Evolutionary conservation across 92 coral and sea anemone species (phyloP).

Genomic region (Blastomussa wellsi): DNA sequence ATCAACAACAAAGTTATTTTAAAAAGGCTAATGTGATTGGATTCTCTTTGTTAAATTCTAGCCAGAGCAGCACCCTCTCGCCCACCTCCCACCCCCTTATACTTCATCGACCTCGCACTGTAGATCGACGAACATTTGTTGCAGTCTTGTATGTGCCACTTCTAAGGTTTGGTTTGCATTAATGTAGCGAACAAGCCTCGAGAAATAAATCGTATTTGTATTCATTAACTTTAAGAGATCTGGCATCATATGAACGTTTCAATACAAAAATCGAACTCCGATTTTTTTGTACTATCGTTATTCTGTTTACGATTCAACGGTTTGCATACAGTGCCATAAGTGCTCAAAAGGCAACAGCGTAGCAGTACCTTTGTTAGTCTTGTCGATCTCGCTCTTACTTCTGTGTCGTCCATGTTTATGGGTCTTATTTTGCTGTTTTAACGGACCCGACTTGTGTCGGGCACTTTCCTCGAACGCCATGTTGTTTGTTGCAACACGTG

Average conservation of each 20-base stretch:
- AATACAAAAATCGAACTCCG: not conserved
- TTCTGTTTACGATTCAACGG: no score
- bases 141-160: no score
- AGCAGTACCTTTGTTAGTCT: constrained; percentile 71
- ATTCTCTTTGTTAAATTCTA: no score
- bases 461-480: constrained; percentile 87
- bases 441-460: constrained; percentile 84
- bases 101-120: no score
- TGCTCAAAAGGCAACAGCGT: not conserved
- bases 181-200: not conserved
- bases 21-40: no score
- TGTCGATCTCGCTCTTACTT: constrained; percentile 86
- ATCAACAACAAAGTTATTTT: no score
- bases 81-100: no score
- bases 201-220: no score
- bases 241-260: not conserved
- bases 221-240: not conserved
- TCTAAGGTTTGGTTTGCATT: no score
- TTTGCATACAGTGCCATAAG: not conserved
- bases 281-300: no score
- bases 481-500: constrained; percentile 77
- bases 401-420: constrained; percentile 96
- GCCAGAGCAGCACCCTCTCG: no score
- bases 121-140: no score
- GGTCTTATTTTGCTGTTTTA: constrained; percentile 95